phyloP scores from a whole-genome alignment of 2,888 invertebrate species.

The Pseudococcus jackbeardsleyi region DNA sequence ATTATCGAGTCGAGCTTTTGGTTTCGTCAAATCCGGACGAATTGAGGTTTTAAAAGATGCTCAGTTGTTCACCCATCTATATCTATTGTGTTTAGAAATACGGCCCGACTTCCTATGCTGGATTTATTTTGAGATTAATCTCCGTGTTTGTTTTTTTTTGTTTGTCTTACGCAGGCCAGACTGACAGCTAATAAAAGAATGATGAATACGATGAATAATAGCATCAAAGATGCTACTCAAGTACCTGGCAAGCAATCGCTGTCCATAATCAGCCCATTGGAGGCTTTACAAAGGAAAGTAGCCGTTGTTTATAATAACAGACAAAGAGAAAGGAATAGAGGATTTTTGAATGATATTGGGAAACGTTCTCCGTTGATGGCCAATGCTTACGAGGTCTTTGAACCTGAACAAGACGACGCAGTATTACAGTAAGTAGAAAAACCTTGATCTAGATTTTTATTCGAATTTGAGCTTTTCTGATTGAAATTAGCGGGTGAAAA shows the following conservation, averaged over 20 bases:
- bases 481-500: too few relatives aligned
- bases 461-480: too few relatives aligned
- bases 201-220: conserved; percentile 29
- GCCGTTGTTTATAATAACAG: conserved; percentile 58
- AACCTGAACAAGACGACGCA: conserved; percentile 40
- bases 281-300: conserved; percentile 59
- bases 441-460: neutral
- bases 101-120: too few relatives aligned
- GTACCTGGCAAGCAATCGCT: conserved; percentile 55
- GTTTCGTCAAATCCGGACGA: neutral
- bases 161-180: conserved; percentile 28
- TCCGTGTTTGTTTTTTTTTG: too few relatives aligned
- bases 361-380: conserved; percentile 35
- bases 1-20: neutral
- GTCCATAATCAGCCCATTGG: conserved; percentile 58
- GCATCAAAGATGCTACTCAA: conserved; percentile 54
- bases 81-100: too few relatives aligned
- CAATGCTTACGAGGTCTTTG: neutral
- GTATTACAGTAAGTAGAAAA: conserved; percentile 37
- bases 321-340: conserved; percentile 55
- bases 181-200: conserved; percentile 53
- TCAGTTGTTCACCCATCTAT: too few relatives aligned
- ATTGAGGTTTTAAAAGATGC: too few relatives aligned
- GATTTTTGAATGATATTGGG: conserved; percentile 35
- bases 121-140: too few relatives aligned